phyloP scores from a whole-genome alignment of 2,888 invertebrate genomes.

The Oligia latruncula region DNA sequence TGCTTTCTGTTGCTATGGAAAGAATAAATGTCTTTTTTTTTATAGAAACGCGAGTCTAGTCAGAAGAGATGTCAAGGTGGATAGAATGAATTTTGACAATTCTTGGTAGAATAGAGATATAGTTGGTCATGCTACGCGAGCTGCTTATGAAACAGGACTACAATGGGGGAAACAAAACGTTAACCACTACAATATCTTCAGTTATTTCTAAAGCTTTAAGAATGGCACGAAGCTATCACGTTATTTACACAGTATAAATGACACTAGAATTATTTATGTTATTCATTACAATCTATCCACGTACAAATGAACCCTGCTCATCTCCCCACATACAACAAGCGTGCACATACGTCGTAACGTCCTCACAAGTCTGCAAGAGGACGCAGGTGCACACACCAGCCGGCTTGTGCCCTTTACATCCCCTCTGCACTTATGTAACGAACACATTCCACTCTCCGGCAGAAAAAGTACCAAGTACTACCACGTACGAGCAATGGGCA shows the following conservation, averaged over 20 bases:
- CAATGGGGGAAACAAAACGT: not conserved
- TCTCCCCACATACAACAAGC: slow-evolving; percentile 1
- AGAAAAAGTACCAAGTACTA: slow-evolving; percentile 45
- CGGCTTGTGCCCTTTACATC: slow-evolving; percentile 60
- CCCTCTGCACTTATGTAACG: slow-evolving; percentile 43
- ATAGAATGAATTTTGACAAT: too few species aligned
- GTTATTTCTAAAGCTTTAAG: not conserved
- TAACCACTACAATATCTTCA: not conserved
- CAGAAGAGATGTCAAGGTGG: too few species aligned
- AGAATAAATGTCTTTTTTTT: too few species aligned
- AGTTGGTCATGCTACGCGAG: too few species aligned
- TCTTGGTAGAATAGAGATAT: too few species aligned
- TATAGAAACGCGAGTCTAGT: too few species aligned
- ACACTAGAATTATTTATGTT: not conserved
- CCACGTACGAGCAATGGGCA: slow-evolving; percentile 13
- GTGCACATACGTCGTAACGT: slow-evolving; percentile 8
- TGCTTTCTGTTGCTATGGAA: too few species aligned
- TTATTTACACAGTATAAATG: not conserved
- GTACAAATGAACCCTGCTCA: not conserved
- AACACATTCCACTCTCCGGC: slow-evolving; percentile 35
- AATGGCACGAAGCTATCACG: not conserved
- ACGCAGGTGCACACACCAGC: slow-evolving; percentile 61
- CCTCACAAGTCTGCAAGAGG: slow-evolving; percentile 32
- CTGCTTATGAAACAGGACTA: not conserved
- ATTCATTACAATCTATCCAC: not conserved